Base-by-base conservation (phyloP, 2,113 vertebrate species). In the Dicerorhinus sumatrensis region DNA sequence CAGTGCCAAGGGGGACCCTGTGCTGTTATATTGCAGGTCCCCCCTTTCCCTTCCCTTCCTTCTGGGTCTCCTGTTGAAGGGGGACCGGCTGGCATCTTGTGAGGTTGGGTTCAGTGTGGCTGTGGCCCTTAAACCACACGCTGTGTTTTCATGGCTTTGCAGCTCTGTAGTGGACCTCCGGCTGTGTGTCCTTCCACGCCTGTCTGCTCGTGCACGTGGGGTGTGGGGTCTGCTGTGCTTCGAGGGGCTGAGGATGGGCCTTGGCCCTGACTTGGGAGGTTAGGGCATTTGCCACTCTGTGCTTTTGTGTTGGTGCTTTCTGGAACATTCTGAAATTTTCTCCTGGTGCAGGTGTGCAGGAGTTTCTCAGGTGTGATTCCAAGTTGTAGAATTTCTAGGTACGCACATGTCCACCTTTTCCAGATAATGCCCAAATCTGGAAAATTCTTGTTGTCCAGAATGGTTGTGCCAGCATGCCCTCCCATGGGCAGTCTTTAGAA, bases 321-420 rank as follows among this genome's bases (percentile, higher is more conserved):
- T 36, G 14, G 31, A 21, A 9, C 5, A 5, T 36, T 42, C 46
- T 2, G 7, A 0, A n/a, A 29, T 4, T 4, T 39, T 33, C 13
- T 48, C 39, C 60, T 54, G 17, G 75, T 39, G 13, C 11, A 21
- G 11, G 25, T 27, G 17, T 48, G 18, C 17, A 33, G 39, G 27
- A 33, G 14, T 36, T 25, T 42, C 23, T 21, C 2, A 10, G 17
- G 46, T 65, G 77, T 42, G 46, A 31, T 54, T 73, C 67, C 48
- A 62, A 14, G 84, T 65, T 48, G 31, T 79, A 62, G 42, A 31
- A 31, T 54, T 8, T 39, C 14, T 3, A 3, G 42, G 16, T 10
- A 2, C 0, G 3, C 18, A 0, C 1, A 7, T 80, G 8, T 17
- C 46, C 2, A 1, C 9, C 27, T 29, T 20, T 70, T 73, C n/a